phyloP scores from a whole-genome alignment of 2,797 vertebrate species.

The Intellagama lesueurii region DNA sequence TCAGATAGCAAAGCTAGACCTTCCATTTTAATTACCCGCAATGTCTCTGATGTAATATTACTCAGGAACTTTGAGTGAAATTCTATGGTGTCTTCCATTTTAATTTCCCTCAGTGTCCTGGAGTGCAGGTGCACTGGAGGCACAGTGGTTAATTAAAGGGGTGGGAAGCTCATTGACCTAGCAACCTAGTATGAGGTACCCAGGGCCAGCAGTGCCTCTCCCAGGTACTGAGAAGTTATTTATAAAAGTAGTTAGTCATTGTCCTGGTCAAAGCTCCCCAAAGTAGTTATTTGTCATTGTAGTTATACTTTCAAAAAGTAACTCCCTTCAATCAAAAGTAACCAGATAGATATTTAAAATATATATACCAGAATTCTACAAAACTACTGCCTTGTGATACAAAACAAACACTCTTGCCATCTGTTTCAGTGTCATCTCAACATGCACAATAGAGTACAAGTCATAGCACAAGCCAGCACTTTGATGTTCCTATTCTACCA shows the following conservation, averaged over 20 bases:
- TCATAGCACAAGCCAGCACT: background rate
- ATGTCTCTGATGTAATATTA: too few species aligned
- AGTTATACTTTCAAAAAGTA: too few species aligned
- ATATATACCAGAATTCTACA: too few species aligned
- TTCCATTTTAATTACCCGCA: too few species aligned
- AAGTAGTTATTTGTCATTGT: background rate
- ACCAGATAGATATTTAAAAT: too few species aligned
- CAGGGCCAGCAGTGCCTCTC: background rate
- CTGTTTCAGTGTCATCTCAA: too few species aligned
- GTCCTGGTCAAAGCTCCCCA: background rate
- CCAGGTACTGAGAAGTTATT: background rate
- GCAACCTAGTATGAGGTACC: background rate
- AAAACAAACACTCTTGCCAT: background rate
- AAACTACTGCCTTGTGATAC: background rate
- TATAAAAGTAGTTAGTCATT: background rate
- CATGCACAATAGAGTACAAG: background rate
- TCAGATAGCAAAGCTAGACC: too few species aligned
- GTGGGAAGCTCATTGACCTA: background rate
- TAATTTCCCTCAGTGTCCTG: too few species aligned
- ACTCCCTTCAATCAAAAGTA: too few species aligned
- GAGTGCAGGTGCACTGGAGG: too few species aligned
- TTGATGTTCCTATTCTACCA: background rate
- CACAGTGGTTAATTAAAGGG: background rate
- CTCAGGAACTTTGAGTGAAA: too few species aligned
- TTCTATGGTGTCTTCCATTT: too few species aligned